These are phyloP conservation scores for Rhagonycha lutea DNA, from an alignment of 2,888 invertebrate genomes.

Conservation along the genomic window DNA sequence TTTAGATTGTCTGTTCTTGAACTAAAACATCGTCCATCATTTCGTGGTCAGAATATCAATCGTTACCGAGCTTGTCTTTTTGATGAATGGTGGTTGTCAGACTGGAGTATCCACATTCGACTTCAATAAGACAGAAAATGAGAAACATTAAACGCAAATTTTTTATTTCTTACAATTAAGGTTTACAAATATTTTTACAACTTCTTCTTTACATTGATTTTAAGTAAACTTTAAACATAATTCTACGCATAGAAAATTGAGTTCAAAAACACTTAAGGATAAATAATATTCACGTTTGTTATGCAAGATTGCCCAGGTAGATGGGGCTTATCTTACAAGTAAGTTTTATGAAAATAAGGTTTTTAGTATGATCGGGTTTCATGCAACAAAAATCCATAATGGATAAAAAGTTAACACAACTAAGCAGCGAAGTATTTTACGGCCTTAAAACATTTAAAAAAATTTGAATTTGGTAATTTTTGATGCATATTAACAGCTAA, in stretches of 20 bases:
- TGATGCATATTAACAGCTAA: background rate
- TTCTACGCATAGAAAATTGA: background rate
- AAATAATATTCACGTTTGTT: background rate
- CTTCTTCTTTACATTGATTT: background rate
- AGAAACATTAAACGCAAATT: constrained; percentile 2
- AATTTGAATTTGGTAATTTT: background rate
- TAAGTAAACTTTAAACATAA: background rate
- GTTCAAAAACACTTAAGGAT: background rate
- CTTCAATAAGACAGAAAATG: constrained; percentile 2
- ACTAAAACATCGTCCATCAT: constrained; percentile 4
- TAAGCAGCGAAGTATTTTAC: background rate
- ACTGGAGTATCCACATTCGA: background rate
- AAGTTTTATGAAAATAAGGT: background rate
- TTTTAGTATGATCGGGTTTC: background rate
- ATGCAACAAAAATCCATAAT: background rate
- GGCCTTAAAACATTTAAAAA: background rate
- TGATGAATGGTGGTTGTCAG: constrained; percentile 1
- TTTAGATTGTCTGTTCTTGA: constrained; percentile 1
- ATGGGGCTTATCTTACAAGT: background rate
- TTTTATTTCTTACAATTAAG: background rate
- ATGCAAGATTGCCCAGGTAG: background rate
- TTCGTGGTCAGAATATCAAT: constrained; percentile 3
- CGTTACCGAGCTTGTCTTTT: background rate
- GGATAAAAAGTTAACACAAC: background rate
- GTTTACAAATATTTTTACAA: background rate